Percentiles rank a stretch among this genome's conserved stretches.
These are phyloP conservation scores for Agrenia bidenticulata DNA, from an alignment of 2,888 invertebrate genomes.

Conservation along the genomic window DNA sequence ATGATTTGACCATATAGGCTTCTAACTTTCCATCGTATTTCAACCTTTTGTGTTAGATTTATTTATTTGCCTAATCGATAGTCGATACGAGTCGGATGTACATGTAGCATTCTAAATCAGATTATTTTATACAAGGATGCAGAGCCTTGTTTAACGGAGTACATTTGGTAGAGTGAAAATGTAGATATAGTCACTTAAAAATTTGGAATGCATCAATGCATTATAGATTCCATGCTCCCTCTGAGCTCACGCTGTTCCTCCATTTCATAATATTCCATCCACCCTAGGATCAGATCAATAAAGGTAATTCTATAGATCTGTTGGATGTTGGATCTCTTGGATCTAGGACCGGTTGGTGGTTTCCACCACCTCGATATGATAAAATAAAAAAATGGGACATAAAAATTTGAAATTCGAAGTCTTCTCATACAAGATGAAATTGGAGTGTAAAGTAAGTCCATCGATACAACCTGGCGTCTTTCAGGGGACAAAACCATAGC, in stretches of 20 bases:
- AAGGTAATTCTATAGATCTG: not conserved
- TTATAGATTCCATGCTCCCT: not conserved
- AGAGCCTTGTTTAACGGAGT: too few relatives aligned
- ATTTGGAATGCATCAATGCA: constrained; percentile 3
- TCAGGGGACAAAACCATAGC: not conserved
- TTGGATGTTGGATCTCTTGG: not conserved
- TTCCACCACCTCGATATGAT: not conserved
- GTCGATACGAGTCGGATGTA: too few relatives aligned
- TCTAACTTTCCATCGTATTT: too few relatives aligned
- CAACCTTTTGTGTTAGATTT: too few relatives aligned
- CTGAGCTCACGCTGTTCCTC: not conserved
- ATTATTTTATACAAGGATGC: too few relatives aligned
- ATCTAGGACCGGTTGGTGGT: constrained; percentile 7
- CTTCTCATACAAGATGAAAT: constrained; percentile 1
- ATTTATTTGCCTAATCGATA: too few relatives aligned
- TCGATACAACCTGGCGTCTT: constrained; percentile 14
- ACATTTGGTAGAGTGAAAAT: not conserved
- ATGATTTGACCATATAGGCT: too few relatives aligned
- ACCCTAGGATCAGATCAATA: too few relatives aligned
- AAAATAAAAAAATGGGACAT: constrained; percentile 6
- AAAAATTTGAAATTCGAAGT: constrained; percentile 17
- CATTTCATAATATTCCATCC: not conserved
- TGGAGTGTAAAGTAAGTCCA: constrained; percentile 13
- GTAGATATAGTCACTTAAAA: not conserved
- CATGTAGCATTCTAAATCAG: not conserved